Evolutionary conservation across 1,140 invertebrate species (phyloP), one percentile per base, ranked within the genome.

Genomic region (Zaprionus ornatus): DNA sequence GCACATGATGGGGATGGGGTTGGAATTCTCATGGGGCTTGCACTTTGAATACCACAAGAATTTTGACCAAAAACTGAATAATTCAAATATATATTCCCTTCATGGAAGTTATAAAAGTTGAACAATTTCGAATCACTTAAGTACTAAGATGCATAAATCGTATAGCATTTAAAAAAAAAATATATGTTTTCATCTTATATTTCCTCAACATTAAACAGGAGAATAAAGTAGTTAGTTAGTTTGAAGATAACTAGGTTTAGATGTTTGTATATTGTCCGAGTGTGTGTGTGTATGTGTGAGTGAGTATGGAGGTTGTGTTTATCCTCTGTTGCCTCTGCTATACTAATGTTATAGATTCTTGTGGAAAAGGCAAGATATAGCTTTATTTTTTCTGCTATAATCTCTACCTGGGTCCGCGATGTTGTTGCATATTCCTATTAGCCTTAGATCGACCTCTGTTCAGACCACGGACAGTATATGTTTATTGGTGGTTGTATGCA

Each of bases 381-480:
- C 62, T 15, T 23, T 40, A 13, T n/a, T n/a, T 45, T 19, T 27
- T 32, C 63, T 50, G 13, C 13, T 23, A 17, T 50, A 27, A 59
- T 35, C 61, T 72, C 82, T 63, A 77, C 54, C 62, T 67, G 54
- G 55, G 62, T 65, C 79, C 64, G 48, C 72, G 72, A 40, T 80
- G 68, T 57, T 62, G 73, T 25, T 84, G 72, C 37, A 63, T 23
- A 40, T 74, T 71, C 71, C 59, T 85, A 81, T 62, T 77, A 62
- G 48, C 76, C 69, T 66, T 77, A 75, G 61, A 15, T 42, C 69
- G 61, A 32, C 54, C 71, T 65, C 82, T 80, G 82, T 57, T 63
- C 70, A 70, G 69, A 74, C n/a, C n/a, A 21, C 45, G 45, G 45
- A 50, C 45, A 50, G 7, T 50, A 19, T n/a, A n/a, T 40, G 37